Evolutionary conservation across 2,888 invertebrate species (phyloP).

Genomic region (Abrostola tripartita): DNA sequence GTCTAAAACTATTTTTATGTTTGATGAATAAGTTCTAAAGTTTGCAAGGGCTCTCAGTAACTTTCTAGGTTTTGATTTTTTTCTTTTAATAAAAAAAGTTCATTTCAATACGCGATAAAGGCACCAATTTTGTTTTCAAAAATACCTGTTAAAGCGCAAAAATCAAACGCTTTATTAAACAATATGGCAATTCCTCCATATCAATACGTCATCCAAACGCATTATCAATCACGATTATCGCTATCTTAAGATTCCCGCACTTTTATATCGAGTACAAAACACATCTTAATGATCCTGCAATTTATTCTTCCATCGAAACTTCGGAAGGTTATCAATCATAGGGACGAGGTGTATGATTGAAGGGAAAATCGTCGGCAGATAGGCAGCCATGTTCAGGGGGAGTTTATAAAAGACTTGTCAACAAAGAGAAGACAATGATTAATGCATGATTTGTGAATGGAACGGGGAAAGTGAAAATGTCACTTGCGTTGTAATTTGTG

Average conservation of each 20-base stretch:
- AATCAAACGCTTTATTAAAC: background rate
- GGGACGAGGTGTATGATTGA: slow-evolving; percentile 62
- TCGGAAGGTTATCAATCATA: slow-evolving; percentile 65
- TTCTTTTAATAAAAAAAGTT: too few species aligned
- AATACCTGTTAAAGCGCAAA: too few species aligned
- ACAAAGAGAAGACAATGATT: slow-evolving; percentile 66
- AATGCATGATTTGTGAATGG: slow-evolving; percentile 61
- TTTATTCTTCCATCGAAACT: slow-evolving; percentile 51
- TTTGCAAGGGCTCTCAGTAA: too few species aligned
- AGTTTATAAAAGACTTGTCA: slow-evolving; percentile 69
- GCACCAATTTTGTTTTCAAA: too few species aligned
- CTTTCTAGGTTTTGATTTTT: too few species aligned
- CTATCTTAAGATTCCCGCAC: slow-evolving; percentile 23
- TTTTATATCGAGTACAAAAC: slow-evolving; percentile 43
- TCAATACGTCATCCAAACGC: slow-evolving; percentile 6
- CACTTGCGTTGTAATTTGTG: slow-evolving; percentile 38
- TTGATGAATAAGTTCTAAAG: background rate
- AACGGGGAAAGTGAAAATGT: slow-evolving; percentile 63
- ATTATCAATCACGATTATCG: slow-evolving; percentile 45
- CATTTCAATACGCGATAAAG: too few species aligned
- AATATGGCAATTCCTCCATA: slow-evolving; percentile 8
- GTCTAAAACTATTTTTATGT: background rate
- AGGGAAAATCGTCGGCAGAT: slow-evolving; percentile 66
- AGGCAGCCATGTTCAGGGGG: slow-evolving; percentile 52
- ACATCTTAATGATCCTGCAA: slow-evolving; percentile 52